These are phyloP conservation scores for Octopus sinensis DNA, from an alignment of 1,140 invertebrate species.

Conservation along the genomic window DNA sequence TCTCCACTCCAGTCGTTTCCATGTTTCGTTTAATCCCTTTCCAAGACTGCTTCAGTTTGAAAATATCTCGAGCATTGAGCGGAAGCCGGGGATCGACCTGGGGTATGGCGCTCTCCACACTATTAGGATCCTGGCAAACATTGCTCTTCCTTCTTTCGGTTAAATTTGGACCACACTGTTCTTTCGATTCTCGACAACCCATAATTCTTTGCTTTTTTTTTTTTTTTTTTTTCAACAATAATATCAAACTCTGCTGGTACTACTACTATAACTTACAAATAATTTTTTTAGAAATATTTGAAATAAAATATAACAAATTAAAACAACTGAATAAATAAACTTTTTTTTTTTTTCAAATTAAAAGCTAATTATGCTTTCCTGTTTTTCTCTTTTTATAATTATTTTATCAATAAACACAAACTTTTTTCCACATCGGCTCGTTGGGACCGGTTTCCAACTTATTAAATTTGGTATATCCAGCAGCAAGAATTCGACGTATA, in stretches of 20 bases:
- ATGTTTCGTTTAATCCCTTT: slow-evolving; percentile 46
- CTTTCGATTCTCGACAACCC: slow-evolving; percentile 34
- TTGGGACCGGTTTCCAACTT: no score
- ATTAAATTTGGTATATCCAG: no score
- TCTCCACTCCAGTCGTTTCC: slow-evolving; percentile 44
- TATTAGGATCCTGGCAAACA: not conserved
- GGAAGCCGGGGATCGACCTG: slow-evolving; percentile 33
- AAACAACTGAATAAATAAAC: no score
- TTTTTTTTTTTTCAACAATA: slow-evolving; percentile 16
- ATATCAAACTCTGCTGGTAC: not conserved
- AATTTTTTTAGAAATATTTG: no score
- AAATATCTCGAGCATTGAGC: slow-evolving; percentile 36
- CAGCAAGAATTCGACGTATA: no score
- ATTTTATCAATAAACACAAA: no score
- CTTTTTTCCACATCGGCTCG: no score
- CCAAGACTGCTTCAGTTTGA: slow-evolving; percentile 47
- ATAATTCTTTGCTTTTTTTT: slow-evolving; percentile 10
- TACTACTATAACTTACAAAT: no score
- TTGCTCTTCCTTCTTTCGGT: slow-evolving; percentile 9
- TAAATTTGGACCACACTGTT: slow-evolving; percentile 12
- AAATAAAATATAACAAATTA: no score
- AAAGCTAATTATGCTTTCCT: no score
- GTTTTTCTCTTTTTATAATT: no score
- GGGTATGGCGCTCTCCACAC: not conserved
- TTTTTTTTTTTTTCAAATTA: no score